Conservation (phyloP, 2,888 invertebrate species). For the Drosophila paracracens region DNA sequence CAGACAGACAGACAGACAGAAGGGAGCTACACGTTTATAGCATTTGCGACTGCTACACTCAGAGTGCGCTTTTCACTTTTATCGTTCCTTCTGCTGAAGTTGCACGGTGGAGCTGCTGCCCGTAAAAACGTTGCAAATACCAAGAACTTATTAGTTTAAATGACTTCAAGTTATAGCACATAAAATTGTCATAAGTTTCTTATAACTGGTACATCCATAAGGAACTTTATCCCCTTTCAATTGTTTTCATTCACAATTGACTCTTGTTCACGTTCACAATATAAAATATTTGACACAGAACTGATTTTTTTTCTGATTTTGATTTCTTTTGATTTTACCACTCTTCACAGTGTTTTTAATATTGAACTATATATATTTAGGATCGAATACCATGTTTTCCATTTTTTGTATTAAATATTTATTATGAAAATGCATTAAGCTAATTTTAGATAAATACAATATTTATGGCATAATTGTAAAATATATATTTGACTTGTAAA, state of each 20-base stretch:
- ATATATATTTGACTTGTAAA: background rate
- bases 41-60: conserved; percentile 76
- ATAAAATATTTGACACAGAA: background rate
- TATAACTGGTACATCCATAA: background rate
- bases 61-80: conserved; percentile 72
- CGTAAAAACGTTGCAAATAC: background rate
- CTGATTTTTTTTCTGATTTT: background rate
- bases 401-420: background rate
- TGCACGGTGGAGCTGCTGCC: background rate
- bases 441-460: background rate
- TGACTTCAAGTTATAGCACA: background rate
- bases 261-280: background rate
- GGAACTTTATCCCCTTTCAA: background rate
- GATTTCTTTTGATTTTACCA: background rate
- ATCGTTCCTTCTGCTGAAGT: conserved; percentile 57
- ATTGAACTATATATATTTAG: background rate
- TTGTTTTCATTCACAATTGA: background rate
- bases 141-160: background rate
- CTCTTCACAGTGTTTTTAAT: fast-evolving
- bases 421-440: background rate
- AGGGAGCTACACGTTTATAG: conserved; percentile 69
- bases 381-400: background rate
- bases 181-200: background rate
- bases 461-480: background rate
- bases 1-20: conserved; percentile 7